These are phyloP conservation scores for Zootermopsis nevadensis DNA, from an alignment of 2,888 invertebrate species.

Conservation along the genomic window DNA sequence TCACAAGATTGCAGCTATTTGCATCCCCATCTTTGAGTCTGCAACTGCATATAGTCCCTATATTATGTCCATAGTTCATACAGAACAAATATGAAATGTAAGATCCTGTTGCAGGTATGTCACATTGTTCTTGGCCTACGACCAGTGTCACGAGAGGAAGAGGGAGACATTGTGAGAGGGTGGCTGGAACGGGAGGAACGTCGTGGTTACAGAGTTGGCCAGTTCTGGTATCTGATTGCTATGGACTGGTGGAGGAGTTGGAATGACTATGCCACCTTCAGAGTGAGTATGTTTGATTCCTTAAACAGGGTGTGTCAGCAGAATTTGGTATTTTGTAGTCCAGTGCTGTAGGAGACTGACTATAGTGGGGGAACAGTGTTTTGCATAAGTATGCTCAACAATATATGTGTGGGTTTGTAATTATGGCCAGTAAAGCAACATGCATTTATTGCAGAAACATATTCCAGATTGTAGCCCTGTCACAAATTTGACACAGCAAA, in stretches of 20 bases:
- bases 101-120: constrained; percentile 69
- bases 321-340: not conserved
- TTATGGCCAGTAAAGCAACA: too few species aligned
- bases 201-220: constrained; percentile 81
- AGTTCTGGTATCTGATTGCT: constrained; percentile 90
- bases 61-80: too few species aligned
- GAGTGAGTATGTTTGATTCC: constrained; percentile 32
- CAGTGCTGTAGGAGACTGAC: not conserved
- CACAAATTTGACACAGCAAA: too few species aligned
- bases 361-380: not conserved
- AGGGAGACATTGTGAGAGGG: constrained; percentile 83
- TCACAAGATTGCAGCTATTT: too few species aligned
- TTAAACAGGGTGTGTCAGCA: too few species aligned
- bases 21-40: too few species aligned
- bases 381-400: not conserved
- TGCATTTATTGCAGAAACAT: too few species aligned
- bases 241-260: constrained; percentile 90
- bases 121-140: constrained; percentile 87
- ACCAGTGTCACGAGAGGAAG: constrained; percentile 84
- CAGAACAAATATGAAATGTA: too few species aligned
- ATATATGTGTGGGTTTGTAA: not conserved
- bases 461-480: too few species aligned
- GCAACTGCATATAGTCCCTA: too few species aligned
- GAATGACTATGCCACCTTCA: constrained; percentile 73
- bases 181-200: constrained; percentile 85